Conservation (phyloP, 2,888 invertebrate species). For the Eupsilia transversa region DNA sequence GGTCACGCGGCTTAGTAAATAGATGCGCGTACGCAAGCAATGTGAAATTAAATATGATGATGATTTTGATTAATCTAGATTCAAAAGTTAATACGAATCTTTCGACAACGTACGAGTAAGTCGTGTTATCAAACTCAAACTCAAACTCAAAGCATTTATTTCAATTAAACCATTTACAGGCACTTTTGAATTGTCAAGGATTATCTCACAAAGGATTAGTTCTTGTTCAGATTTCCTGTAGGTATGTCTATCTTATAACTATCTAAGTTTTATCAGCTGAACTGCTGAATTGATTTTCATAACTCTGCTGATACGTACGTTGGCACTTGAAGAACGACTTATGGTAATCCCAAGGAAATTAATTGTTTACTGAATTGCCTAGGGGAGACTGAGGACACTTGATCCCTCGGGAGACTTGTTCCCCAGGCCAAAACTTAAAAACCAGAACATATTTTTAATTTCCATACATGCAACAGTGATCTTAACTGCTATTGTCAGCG, state of each 20-base stretch:
- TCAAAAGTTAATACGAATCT: not conserved
- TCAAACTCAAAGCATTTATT: too few relatives aligned
- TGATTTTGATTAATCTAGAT: not conserved
- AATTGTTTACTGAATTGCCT: too few relatives aligned
- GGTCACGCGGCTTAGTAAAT: not conserved
- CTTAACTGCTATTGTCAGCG: too few relatives aligned
- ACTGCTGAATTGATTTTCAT: not conserved
- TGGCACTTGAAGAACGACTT: not conserved
- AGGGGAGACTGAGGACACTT: too few relatives aligned
- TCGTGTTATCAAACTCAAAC: too few relatives aligned
- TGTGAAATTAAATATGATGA: slow-evolving; percentile 1
- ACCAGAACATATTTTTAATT: too few relatives aligned
- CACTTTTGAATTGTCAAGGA: too few relatives aligned
- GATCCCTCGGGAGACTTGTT: too few relatives aligned
- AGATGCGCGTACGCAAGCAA: not conserved
- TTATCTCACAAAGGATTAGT: not conserved
- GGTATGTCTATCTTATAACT: not conserved
- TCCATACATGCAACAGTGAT: too few relatives aligned
- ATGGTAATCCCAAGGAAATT: not conserved
- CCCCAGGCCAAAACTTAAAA: too few relatives aligned
- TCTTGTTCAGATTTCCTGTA: not conserved
- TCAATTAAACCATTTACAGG: too few relatives aligned
- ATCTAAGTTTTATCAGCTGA: not conserved
- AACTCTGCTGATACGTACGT: not conserved
- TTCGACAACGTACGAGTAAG: not conserved